These are phyloP conservation scores for Lipotes vexillifer DNA, from an alignment of 2,113 vertebrate genomes.

Conservation along the genomic window DNA sequence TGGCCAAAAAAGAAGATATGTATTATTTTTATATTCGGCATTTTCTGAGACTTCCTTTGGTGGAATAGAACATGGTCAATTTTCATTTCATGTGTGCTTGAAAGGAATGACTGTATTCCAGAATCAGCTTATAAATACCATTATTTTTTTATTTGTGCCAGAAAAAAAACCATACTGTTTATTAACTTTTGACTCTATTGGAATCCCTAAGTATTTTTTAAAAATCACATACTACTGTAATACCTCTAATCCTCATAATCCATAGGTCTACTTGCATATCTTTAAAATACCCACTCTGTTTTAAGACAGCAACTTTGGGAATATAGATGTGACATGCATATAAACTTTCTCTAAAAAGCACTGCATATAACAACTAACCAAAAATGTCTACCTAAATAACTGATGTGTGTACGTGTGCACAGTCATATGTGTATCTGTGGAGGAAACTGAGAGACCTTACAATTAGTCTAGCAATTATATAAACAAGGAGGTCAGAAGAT, in stretches of 20 bases:
- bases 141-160: not conserved
- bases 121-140: not conserved
- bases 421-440: not conserved
- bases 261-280: not conserved
- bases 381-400: not conserved
- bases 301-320: not conserved
- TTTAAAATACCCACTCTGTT: not conserved
- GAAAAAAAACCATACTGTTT: not conserved
- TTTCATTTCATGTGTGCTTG: not conserved
- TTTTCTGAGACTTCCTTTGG: not conserved
- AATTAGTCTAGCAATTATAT: not conserved
- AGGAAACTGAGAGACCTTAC: not conserved
- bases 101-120: not conserved
- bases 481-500: not conserved
- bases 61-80: not conserved
- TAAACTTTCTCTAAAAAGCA: not conserved
- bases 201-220: not conserved
- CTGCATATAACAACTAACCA: not conserved
- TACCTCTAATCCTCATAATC: not conserved
- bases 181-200: not conserved
- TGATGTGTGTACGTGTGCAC: fast-evolving
- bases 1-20: no score
- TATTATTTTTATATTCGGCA: not conserved
- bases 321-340: not conserved
- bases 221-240: not conserved